phyloP scores from a whole-genome alignment of 2,888 invertebrate species.

The Malacosoma neustria region DNA sequence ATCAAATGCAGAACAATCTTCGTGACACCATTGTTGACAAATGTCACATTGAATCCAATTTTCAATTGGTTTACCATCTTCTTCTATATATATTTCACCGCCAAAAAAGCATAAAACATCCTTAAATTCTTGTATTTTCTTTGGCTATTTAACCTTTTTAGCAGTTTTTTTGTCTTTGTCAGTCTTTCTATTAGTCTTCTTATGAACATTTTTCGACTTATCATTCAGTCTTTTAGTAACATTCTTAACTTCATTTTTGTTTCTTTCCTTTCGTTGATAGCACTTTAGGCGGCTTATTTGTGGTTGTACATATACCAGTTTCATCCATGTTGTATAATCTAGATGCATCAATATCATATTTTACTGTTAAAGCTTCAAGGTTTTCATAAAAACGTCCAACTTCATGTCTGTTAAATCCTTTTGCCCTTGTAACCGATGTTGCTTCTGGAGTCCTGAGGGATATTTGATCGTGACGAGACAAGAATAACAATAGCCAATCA shows the following conservation, averaged over 20 bases:
- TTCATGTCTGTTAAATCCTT: slow-evolving; percentile 3
- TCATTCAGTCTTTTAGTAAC: no score
- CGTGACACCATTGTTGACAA: slow-evolving; percentile 11
- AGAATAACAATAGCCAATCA: background rate
- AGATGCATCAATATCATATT: slow-evolving; percentile 3
- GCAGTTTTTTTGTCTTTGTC: no score
- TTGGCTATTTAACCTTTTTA: no score
- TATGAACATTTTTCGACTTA: no score
- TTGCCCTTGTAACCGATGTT: slow-evolving; percentile 7
- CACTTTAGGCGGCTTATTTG: slow-evolving; percentile 14
- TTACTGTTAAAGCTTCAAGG: slow-evolving; percentile 3
- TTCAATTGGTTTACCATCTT: slow-evolving; percentile 9
- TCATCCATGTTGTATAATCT: slow-evolving; percentile 16
- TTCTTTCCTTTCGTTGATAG: slow-evolving; percentile 15
- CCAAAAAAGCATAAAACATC: slow-evolving; percentile 7
- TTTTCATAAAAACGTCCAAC: background rate
- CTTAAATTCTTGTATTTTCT: no score
- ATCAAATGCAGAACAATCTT: slow-evolving; percentile 9
- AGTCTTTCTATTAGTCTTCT: no score
- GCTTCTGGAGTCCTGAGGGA: slow-evolving; percentile 7
- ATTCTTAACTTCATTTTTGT: no score
- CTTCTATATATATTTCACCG: slow-evolving; percentile 6
- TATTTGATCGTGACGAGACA: slow-evolving; percentile 2
- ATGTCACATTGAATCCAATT: slow-evolving; percentile 14
- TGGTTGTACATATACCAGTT: slow-evolving; percentile 8